Conservation (phyloP, 2,888 invertebrate species). For the Hemithea aestivaria region DNA sequence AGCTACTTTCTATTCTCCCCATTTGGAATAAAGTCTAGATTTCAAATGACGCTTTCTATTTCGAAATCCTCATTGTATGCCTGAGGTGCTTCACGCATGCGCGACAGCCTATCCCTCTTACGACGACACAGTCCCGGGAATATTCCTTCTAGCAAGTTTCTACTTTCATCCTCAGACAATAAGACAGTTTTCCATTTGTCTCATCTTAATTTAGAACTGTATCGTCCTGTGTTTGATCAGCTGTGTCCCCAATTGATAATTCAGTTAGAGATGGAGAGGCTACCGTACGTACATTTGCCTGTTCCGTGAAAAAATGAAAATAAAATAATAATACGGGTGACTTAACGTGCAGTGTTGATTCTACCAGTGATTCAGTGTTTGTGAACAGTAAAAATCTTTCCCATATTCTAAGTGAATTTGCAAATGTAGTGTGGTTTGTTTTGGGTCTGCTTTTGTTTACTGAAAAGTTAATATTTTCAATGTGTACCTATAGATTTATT, state of each 20-base stretch:
- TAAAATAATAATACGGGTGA: constrained; percentile 5
- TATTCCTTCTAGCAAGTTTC: constrained; percentile 49
- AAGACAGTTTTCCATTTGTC: constrained; percentile 50
- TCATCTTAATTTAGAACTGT: constrained; percentile 44
- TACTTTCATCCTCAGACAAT: constrained; percentile 26
- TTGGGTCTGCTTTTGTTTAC: constrained; percentile 41
- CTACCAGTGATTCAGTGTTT: neutral
- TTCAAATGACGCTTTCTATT: constrained; percentile 22
- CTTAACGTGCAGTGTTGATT: neutral
- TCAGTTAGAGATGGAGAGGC: constrained; percentile 58
- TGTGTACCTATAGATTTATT: constrained; percentile 16
- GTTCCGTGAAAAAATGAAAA: constrained; percentile 24
- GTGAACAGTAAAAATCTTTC: constrained; percentile 14
- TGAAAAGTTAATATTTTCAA: constrained; percentile 25
- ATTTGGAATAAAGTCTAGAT: constrained; percentile 33
- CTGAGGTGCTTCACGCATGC: constrained; percentile 56
- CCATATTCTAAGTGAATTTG: constrained; percentile 16
- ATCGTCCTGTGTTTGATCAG: constrained; percentile 66
- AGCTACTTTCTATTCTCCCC: constrained; percentile 27
- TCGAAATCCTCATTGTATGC: constrained; percentile 46
- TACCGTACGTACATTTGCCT: constrained; percentile 51
- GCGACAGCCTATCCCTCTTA: constrained; percentile 47
- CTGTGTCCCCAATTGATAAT: constrained; percentile 73
- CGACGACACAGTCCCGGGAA: constrained; percentile 43
- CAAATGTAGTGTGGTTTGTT: constrained; percentile 22